phyloP scores from a whole-genome alignment of 2,113 vertebrate species.

The Prionailurus viverrinus region DNA sequence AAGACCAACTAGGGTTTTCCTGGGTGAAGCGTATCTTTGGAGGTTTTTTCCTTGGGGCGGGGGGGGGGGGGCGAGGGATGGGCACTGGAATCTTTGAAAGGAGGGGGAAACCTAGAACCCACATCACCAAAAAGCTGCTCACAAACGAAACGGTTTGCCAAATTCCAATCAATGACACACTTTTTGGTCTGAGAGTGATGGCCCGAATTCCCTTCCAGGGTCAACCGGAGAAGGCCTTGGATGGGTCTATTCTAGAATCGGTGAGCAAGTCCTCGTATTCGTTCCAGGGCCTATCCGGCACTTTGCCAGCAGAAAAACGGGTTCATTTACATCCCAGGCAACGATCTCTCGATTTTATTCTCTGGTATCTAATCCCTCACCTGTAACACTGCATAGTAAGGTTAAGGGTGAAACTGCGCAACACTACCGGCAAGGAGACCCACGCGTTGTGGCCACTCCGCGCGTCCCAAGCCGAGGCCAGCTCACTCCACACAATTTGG shows the following conservation, averaged over 20 bases:
- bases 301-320: not conserved
- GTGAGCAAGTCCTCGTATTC: not conserved
- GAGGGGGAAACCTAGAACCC: not conserved
- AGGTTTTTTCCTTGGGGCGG: not conserved
- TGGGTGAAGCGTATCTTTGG: not conserved
- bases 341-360: not conserved
- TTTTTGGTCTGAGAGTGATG: not conserved
- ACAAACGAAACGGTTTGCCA: not conserved
- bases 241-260: not conserved
- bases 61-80: fast-evolving
- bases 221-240: not conserved
- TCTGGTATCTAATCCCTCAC: not conserved
- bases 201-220: not conserved
- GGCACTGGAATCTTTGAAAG: not conserved
- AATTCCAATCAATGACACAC: not conserved
- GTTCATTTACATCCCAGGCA: not conserved
- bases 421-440: not conserved
- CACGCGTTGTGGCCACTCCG: not conserved
- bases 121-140: not conserved
- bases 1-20: not conserved
- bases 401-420: not conserved
- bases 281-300: not conserved
- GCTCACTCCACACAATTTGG: not conserved
- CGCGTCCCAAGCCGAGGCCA: not conserved
- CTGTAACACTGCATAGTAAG: not conserved